Evolutionary conservation across 2,888 invertebrate species (phyloP), one percentile per base, ranked within the genome.

Genomic region (Nemapogon koenigi): DNA sequence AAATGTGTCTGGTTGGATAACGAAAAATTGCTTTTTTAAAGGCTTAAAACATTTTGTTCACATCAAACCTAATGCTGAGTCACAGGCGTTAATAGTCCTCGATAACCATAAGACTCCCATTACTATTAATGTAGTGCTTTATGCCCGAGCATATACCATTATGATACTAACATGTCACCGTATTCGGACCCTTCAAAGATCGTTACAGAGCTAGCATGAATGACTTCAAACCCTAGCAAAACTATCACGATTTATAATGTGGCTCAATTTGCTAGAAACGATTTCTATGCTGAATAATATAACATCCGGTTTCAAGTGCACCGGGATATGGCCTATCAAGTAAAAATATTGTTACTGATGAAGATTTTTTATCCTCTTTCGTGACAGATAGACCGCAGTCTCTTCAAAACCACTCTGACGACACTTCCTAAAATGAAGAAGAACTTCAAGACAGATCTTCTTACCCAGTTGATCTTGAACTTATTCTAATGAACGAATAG

Each of bases 1-100:
- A 37, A 43, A 42, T 43, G 35, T 42, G 11, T 41, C 46, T 40
- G 43, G 41, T 36, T 43, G 45, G 43, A 46, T 42, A 41, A 46
- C 42, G 10, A 43, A 47, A 37, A 42, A 47, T 27, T 41, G 42
- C 30, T 47, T 47, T 41, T 37, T 44, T 31, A 43, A 47, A 39
- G 38, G 36, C 30, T 37, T 43, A 31, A 39, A 41, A 42, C 41
- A 47, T 42, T 47, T 47, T 35, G 41, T 43, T n/a, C 26, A 30
- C 13, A 35, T 43, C 1, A 39, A 42, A 27, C 41, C 43, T 15
- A 32, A 19, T 22, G 27, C 37, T 29, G 43, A 41, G 35, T 39
- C 37, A 19, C 41, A 41, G 22, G 42, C 41, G 35, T 40, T 43
- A 28, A 37, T 39, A 38, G 40, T 41, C 35, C 38, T 41, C 22